These are phyloP conservation scores for Cistogaster globosa DNA, from an alignment of 2,888 invertebrate genomes.

Conservation along the genomic window DNA sequence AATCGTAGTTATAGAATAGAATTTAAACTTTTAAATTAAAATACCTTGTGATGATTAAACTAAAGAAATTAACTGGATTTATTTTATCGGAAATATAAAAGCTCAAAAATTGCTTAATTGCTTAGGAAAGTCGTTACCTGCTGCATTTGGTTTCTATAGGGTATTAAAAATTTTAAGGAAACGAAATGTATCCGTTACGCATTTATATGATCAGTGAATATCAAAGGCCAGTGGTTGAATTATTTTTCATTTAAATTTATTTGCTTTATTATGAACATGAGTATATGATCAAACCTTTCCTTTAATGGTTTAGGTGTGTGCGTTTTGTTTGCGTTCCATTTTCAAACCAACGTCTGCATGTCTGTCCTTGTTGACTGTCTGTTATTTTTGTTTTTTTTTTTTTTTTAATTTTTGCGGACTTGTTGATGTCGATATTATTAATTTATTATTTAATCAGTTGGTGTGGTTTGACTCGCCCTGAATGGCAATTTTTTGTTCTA, in stretches of 20 bases:
- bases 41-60: neutral
- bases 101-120: too few species aligned
- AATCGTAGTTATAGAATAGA: neutral
- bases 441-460: slow-evolving; percentile 80
- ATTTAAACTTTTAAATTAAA: neutral
- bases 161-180: neutral
- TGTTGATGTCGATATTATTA: slow-evolving; percentile 80
- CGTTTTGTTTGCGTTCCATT: slow-evolving; percentile 29
- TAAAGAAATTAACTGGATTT: neutral
- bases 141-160: neutral
- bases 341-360: slow-evolving; percentile 16
- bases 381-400: slow-evolving; percentile 20
- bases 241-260: slow-evolving; percentile 40
- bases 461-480: slow-evolving; percentile 72
- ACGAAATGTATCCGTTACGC: slow-evolving; percentile 48
- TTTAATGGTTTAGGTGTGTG: slow-evolving; percentile 47
- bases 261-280: slow-evolving; percentile 27
- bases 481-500: slow-evolving; percentile 56
- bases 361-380: slow-evolving; percentile 14
- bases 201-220: slow-evolving; percentile 51
- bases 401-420: slow-evolving; percentile 52
- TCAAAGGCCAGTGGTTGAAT: slow-evolving; percentile 14
- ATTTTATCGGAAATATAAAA: too few species aligned
- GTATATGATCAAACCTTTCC: slow-evolving; percentile 62
- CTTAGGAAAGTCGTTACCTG: too few species aligned